Percentiles rank a stretch among this genome's conserved stretches.
These are phyloP conservation scores for Lepidotrigona ventralis DNA, from an alignment of 1,140 invertebrate species.

Conservation along the genomic window DNA sequence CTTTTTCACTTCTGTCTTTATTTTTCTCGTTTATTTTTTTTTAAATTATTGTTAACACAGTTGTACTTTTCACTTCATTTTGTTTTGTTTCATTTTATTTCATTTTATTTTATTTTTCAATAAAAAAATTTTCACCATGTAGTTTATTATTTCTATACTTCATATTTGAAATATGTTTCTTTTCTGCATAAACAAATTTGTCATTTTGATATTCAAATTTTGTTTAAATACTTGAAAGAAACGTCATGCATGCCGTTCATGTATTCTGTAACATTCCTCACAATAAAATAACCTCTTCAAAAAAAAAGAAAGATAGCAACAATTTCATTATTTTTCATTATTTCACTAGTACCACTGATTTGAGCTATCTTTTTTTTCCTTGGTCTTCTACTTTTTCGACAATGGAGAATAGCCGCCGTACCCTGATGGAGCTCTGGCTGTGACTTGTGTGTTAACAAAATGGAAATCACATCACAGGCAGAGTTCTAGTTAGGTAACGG, in stretches of 20 bases:
- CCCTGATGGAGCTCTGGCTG: conserved; percentile 88
- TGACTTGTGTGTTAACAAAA: conserved; percentile 85
- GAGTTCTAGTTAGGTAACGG: conserved; percentile 91
- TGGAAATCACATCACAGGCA: conserved; percentile 92
- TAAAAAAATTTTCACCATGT: conserved; percentile 5
- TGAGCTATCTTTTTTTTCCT: conserved; percentile 38
- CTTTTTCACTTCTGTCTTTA: background rate
- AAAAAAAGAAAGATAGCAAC: conserved; percentile 27
- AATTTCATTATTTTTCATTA: background rate
- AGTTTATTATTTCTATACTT: conserved; percentile 17
- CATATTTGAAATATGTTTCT: conserved; percentile 19
- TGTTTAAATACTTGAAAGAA: conserved; percentile 20
- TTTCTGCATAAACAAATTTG: conserved; percentile 1
- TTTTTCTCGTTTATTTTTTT: background rate
- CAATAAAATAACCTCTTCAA: background rate
- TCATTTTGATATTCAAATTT: background rate
- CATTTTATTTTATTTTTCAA: conserved; percentile 25
- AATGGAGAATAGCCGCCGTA: conserved; percentile 75
- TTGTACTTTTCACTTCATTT: background rate
- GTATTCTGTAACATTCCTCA: conserved; percentile 19
- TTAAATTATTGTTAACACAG: conserved; percentile 2
- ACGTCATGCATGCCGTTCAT: conserved; percentile 40
- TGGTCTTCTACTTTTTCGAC: conserved; percentile 48
- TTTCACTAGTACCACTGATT: background rate
- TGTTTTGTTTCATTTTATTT: conserved; percentile 12